Evolutionary conservation across 2,113 vertebrate genomes (phyloP).

Genomic region (Microcebus jonahi): DNA sequence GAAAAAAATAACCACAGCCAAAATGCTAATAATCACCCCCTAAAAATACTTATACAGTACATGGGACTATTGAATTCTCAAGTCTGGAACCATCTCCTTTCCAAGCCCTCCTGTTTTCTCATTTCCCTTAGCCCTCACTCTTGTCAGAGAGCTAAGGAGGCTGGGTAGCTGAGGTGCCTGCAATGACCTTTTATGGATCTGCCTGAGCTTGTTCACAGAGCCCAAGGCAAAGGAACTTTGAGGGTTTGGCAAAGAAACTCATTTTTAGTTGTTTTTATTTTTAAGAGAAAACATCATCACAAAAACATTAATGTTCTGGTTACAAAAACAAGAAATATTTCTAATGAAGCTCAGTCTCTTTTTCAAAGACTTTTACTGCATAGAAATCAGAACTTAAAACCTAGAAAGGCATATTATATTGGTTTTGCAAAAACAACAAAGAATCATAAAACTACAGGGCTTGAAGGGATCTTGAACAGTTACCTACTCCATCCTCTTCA

Average conservation of each 20-base stretch:
- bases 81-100: background rate
- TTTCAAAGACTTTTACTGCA: conserved; percentile 46
- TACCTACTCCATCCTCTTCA: conserved; percentile 12
- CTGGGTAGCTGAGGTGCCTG: background rate
- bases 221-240: conserved; percentile 51
- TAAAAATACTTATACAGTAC: background rate
- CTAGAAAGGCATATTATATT: conserved; percentile 37
- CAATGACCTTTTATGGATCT: conserved; percentile 66
- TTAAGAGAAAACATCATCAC: conserved; percentile 69
- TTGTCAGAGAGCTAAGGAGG: background rate
- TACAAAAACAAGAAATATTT: conserved; percentile 63
- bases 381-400: conserved; percentile 57
- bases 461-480: conserved; percentile 26
- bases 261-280: conserved; percentile 70
- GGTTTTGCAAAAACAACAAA: conserved; percentile 55
- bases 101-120: background rate
- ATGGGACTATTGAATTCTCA: background rate
- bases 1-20: background rate
- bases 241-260: conserved; percentile 58
- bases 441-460: conserved; percentile 35
- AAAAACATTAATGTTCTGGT: conserved; percentile 65
- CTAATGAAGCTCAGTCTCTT: conserved; percentile 35
- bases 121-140: background rate
- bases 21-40: conserved; percentile 47
- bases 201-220: conserved; percentile 16